Evolutionary conservation across 2,888 invertebrate genomes (phyloP), one percentile per base, ranked within the genome.

Genomic region (Busseola fusca): DNA sequence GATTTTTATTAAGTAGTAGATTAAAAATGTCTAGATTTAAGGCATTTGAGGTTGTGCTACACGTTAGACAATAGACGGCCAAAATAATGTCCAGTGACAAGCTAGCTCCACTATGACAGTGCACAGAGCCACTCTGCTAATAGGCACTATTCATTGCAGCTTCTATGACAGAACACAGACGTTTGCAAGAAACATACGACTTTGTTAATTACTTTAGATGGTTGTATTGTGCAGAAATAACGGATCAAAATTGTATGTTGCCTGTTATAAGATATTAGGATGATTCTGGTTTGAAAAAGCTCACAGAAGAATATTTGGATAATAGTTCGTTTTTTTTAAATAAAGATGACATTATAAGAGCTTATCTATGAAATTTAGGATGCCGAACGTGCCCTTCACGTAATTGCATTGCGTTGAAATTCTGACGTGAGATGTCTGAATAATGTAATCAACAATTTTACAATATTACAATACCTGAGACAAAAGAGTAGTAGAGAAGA

Each of bases 131-230:
- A 52, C 78, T 64, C 18, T 12, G 7, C 72, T 78, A 76, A 76
- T 65, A 72, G 76, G 37, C 0, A 30, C 76, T 65, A 72, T 76
- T 72, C 64, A 57, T 72, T 72, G 50, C 59, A 40, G 60, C 42
- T 54, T 59, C 56, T 65, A 78, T 74, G 62, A 74, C 64, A 79
- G 10, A 45, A 42, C 21, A 50, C 64, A 76, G 72, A 64, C 72
- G 42, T 45, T 56, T 42, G 21, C 78, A 56, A 71, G 70, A 70
- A 64, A 69, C 69, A 69, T 48, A 63, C 25, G 50, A 79, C 70
- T 69, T 74, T 63, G 56, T 57, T 77, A 65, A 73, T 76, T 56
- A 60, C 69, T 80, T 76, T 56, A 65, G 37, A 76, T 67, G 16
- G 56, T 66, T 52, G 56, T 64, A 25, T 65, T 76, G 42, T 76